A percentile compares a stretch with the other conserved stretches of the same genome.
phyloP scores from a whole-genome alignment of 2,113 vertebrate species.

The Sander lucioperca region DNA sequence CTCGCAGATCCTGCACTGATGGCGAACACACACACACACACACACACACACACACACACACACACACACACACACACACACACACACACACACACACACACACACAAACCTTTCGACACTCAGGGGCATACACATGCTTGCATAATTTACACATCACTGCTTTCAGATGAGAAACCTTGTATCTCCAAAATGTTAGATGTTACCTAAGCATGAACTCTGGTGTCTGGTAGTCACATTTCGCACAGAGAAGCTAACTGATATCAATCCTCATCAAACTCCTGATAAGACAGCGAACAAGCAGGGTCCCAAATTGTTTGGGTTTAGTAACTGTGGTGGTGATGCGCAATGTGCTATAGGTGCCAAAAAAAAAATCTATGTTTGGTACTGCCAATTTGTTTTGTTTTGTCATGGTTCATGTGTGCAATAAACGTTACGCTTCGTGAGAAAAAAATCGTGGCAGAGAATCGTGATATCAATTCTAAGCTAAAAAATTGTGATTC shows the following conservation, averaged over 20 bases:
- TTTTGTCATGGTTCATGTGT: too few relatives aligned
- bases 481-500: too few relatives aligned
- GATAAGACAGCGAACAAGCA: neutral
- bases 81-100: neutral
- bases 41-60: too few relatives aligned
- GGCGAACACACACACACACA: constrained; percentile 15
- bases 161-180: neutral
- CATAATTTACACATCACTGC: constrained; percentile 46
- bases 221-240: neutral
- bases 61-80: constrained; percentile 1
- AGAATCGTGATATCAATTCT: too few relatives aligned
- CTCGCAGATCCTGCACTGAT: constrained; percentile 28
- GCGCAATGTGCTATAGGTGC: too few relatives aligned
- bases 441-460: too few relatives aligned
- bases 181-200: constrained; percentile 18
- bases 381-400: too few relatives aligned
- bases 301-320: too few relatives aligned
- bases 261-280: neutral
- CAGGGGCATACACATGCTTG: constrained; percentile 9
- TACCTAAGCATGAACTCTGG: neutral
- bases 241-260: neutral
- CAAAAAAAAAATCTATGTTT: too few relatives aligned
- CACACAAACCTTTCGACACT: constrained; percentile 8
- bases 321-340: too few relatives aligned
- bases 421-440: too few relatives aligned